phyloP scores from a whole-genome alignment of 2,797 vertebrate species.

The Ispidina lecontei region DNA sequence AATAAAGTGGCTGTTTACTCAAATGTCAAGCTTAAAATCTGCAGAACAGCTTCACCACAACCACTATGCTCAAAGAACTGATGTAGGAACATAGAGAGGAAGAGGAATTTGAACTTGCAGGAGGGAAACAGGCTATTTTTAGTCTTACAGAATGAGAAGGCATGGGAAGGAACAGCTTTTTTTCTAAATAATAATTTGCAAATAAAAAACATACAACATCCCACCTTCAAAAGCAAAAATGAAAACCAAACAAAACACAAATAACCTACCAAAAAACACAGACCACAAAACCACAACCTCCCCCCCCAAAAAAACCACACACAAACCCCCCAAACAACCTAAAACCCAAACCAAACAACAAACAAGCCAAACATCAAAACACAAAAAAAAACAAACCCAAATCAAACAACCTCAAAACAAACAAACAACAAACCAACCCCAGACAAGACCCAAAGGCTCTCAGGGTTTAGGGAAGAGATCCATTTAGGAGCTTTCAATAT shows the following conservation, averaged over 20 bases:
- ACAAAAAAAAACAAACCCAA: background rate
- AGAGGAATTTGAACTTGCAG: background rate
- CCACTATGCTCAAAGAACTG: background rate
- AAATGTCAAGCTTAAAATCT: background rate
- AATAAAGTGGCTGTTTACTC: background rate
- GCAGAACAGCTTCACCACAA: background rate
- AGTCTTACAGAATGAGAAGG: background rate
- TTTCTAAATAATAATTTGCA: background rate
- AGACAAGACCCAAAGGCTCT: background rate
- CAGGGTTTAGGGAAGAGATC: background rate
- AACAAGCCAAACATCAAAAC: background rate
- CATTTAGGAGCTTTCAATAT: background rate
- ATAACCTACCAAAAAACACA: too few relatives aligned
- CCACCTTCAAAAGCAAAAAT: background rate
- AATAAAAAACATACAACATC: background rate
- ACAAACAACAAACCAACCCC: background rate
- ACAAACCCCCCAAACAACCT: too few relatives aligned
- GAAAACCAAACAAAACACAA: background rate
- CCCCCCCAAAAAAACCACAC: too few relatives aligned
- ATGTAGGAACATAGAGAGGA: background rate
- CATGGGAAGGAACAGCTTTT: background rate
- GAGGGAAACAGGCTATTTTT: background rate
- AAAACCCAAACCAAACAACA: background rate
- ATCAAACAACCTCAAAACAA: background rate
- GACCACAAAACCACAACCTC: too few relatives aligned